A percentile compares a stretch with the other conserved stretches of the same genome.
These are phyloP conservation scores for Pituophis catenifer DNA, from an alignment of 2,113 vertebrate genomes.

Conservation along the genomic window DNA sequence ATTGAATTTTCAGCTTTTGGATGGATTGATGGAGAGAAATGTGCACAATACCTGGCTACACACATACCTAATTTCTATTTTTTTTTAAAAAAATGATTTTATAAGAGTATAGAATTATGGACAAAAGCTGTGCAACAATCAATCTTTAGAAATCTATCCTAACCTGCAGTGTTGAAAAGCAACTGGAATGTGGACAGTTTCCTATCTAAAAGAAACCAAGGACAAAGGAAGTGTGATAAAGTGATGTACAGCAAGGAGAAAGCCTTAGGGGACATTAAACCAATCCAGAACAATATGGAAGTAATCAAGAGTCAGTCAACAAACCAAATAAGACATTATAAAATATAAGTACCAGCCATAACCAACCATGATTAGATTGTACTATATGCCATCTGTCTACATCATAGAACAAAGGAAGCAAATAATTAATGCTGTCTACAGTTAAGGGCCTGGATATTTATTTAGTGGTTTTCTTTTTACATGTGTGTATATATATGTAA, in stretches of 20 bases:
- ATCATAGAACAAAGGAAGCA: conserved; percentile 38
- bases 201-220: conserved; percentile 53
- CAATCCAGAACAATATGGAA: conserved; percentile 66
- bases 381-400: conserved; percentile 45
- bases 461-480: conserved; percentile 17
- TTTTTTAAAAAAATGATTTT: conserved; percentile 56
- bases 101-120: conserved; percentile 48
- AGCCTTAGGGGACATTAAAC: conserved; percentile 62
- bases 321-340: conserved; percentile 61
- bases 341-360: conserved; percentile 54
- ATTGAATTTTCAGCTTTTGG: conserved; percentile 9
- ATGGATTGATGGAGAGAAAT: neutral
- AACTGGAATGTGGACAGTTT: conserved; percentile 59
- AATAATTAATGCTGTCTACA: conserved; percentile 46
- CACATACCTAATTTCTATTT: neutral
- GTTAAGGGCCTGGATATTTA: conserved; percentile 33
- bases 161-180: conserved; percentile 53
- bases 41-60: neutral
- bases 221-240: conserved; percentile 67
- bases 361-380: conserved; percentile 36
- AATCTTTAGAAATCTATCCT: conserved; percentile 49
- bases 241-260: conserved; percentile 44
- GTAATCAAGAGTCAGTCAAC: conserved; percentile 65
- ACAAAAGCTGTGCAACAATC: conserved; percentile 54
- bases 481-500: neutral